Evolutionary conservation across 1,140 invertebrate genomes (phyloP).

Genomic region (Ips typographus): DNA sequence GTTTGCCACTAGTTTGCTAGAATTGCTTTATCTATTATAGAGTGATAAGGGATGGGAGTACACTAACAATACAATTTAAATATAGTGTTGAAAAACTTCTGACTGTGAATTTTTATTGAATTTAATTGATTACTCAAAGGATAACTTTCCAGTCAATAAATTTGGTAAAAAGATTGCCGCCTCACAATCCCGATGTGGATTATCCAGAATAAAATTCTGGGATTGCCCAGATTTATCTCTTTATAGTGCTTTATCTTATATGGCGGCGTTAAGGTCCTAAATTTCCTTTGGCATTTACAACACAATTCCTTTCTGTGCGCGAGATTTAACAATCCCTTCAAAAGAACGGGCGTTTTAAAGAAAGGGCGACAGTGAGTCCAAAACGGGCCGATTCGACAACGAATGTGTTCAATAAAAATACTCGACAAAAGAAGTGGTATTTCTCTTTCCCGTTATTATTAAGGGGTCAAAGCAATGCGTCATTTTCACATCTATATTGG

Average conservation of each 20-base stretch:
- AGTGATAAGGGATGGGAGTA: too few species aligned
- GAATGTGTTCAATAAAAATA: constrained; percentile 11
- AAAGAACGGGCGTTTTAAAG: constrained; percentile 7
- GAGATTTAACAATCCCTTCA: constrained; percentile 19
- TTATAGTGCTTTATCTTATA: constrained; percentile 6
- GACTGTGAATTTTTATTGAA: too few species aligned
- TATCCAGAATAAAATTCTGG: too few species aligned
- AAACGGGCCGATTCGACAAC: neutral
- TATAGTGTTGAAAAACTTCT: too few species aligned
- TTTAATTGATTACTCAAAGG: too few species aligned
- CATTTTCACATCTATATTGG: constrained; percentile 3
- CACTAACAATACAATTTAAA: too few species aligned
- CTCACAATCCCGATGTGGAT: too few species aligned
- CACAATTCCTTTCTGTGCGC: constrained; percentile 9
- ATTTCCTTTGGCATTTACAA: constrained; percentile 18
- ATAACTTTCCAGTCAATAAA: too few species aligned
- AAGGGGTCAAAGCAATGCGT: neutral
- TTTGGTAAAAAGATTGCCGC: too few species aligned
- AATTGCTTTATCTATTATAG: too few species aligned
- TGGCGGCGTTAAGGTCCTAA: constrained; percentile 11
- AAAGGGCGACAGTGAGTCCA: neutral
- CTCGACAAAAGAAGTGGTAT: constrained; percentile 6
- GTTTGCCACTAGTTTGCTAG: too few species aligned
- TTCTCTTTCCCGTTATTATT: neutral
- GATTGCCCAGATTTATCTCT: constrained; percentile 5